Percentiles rank a stretch among this genome's conserved stretches.
These are phyloP conservation scores for Characodon lateralis DNA, from an alignment of 2,797 vertebrate genomes.

Conservation along the genomic window DNA sequence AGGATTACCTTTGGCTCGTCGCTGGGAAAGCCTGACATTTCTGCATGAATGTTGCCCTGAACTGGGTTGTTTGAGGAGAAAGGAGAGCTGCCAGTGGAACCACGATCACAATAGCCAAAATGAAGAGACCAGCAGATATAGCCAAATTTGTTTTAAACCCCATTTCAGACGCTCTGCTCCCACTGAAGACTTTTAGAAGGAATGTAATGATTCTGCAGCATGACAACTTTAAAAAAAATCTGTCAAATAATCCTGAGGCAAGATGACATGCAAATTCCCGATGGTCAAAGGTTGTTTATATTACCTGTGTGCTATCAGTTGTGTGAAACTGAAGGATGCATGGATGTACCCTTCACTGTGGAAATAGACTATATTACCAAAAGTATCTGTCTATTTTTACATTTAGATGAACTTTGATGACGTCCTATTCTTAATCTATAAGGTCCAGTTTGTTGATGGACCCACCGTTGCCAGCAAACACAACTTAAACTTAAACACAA, in stretches of 20 bases:
- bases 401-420: too few species aligned
- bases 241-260: background rate
- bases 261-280: background rate
- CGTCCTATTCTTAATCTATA: too few species aligned
- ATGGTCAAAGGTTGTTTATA: background rate
- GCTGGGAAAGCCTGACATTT: constrained; percentile 6
- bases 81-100: background rate
- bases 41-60: constrained; percentile 2
- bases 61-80: background rate
- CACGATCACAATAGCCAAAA: background rate
- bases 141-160: background rate
- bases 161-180: background rate
- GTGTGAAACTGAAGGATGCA: background rate
- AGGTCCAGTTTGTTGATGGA: too few species aligned
- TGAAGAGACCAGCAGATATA: background rate
- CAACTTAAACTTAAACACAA: too few species aligned
- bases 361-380: background rate
- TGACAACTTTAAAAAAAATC: background rate
- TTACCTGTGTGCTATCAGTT: background rate
- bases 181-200: background rate
- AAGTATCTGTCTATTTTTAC: too few species aligned
- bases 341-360: background rate
- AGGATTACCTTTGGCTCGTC: background rate
- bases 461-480: too few species aligned
- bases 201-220: background rate